Evolutionary conservation across 92 coral and sea anemone genomes (phyloP).

Genomic region (Actinostola sp.): DNA sequence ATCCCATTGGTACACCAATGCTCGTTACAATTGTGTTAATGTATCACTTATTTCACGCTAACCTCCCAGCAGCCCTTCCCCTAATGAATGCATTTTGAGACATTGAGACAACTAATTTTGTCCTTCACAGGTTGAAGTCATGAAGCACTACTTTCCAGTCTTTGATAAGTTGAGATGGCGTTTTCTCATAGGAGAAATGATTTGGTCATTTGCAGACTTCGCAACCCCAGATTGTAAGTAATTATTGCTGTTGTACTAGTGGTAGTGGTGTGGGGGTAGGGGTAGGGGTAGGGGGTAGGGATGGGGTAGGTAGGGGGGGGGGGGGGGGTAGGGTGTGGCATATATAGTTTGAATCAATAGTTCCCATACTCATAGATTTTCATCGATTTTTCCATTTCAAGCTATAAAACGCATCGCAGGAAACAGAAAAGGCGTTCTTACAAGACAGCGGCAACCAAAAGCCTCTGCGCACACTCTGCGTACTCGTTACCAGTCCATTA

Average conservation of each 20-base stretch:
- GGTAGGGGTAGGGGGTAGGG: too few relatives aligned
- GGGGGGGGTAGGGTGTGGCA: too few relatives aligned
- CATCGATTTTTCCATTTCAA: constrained; percentile 4
- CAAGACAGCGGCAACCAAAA: constrained; percentile 88
- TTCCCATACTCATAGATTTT: neutral
- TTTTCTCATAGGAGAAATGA: constrained; percentile 84
- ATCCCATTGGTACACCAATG: neutral
- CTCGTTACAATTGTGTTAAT: too few relatives aligned
- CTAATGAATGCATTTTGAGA: neutral
- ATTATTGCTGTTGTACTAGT: too few relatives aligned
- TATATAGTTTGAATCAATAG: neutral
- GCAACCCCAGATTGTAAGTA: constrained; percentile 72
- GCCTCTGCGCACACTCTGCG: constrained; percentile 86
- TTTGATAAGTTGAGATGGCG: constrained; percentile 81
- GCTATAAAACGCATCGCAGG: constrained; percentile 77
- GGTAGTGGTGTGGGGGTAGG: too few relatives aligned
- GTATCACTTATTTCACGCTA: neutral
- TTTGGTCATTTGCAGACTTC: constrained; percentile 89
- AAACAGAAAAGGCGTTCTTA: constrained; percentile 89
- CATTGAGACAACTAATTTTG: neutral
- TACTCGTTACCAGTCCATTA: constrained; percentile 78
- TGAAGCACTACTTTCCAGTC: constrained; percentile 82
- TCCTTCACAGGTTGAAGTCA: constrained; percentile 65
- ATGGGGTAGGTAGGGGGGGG: too few relatives aligned
- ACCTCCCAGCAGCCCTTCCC: too few relatives aligned